Base-by-base conservation (phyloP, 2,888 invertebrate genomes). In the Sarcophaga rosellei region DNA sequence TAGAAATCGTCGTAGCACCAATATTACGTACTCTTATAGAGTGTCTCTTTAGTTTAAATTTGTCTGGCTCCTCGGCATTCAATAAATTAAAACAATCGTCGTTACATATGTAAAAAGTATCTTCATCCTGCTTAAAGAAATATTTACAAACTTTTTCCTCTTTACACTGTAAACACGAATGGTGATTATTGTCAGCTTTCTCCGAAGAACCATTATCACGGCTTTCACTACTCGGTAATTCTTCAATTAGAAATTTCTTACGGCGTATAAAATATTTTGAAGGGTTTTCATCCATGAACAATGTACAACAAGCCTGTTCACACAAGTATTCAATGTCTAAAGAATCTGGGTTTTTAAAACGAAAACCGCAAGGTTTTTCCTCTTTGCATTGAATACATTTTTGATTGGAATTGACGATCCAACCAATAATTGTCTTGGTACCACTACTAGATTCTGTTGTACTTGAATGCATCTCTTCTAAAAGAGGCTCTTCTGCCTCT, bases 181-280 rank as follows among this genome's bases (percentile, higher is more conserved):
- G 88, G 2, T 12, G 59, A 72, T 87, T 86, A 0, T 88, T 90
- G 4, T 93, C 91, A 59, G 88, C 89, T 2, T 89, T 85, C 2
- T 86, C 84, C 10, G 68, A 57, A n/a, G 44, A 17, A 10, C 65
- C 57, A 53, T 70, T 72, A 15, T 66, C 80, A n/a, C 20, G 53
- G 8, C 44, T 44, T 44, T 90, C 90, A 23, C 88, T 89, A 10
- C 88, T 82, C 20, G 78, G 66, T 6, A 92, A 79, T 79, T 95
- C 94, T 23, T 94, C 93, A 0, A 95, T 93, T 0, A 93, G 91
- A 87, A 95, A 94, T 88, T 93, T 94, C 88, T 94, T 93, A 83
- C 95, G 93, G 87, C 94, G 94, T 84, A 94, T 94, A 20, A 94
- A 92, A 89, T 94, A 95, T 89, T 95, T 95, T 0, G 95, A 94